These are phyloP conservation scores for Hipparchia semele DNA, from an alignment of 2,888 invertebrate species.

Conservation along the genomic window DNA sequence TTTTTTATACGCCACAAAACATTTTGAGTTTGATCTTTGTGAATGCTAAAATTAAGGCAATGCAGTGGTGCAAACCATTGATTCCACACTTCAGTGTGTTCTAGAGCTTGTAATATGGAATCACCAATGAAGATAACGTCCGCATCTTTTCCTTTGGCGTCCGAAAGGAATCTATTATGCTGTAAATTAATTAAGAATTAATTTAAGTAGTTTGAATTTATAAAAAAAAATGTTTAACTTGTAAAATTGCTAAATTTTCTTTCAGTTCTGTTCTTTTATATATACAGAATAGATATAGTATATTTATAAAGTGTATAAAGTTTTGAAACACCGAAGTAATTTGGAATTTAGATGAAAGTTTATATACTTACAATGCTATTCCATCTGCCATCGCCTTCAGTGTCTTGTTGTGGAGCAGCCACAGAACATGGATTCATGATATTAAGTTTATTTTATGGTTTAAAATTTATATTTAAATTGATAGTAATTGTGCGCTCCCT, in stretches of 20 bases:
- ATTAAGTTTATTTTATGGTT: constrained; percentile 11
- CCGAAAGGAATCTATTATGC: constrained; percentile 93
- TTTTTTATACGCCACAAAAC: constrained; percentile 95
- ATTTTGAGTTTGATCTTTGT: constrained; percentile 94
- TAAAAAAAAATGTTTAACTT: not conserved
- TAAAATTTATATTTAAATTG: not conserved
- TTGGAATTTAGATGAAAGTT: not conserved
- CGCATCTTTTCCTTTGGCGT: constrained; percentile 94
- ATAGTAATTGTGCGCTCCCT: constrained; percentile 8
- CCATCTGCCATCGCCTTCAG: constrained; percentile 94
- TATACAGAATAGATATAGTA: not conserved
- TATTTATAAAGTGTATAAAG: not conserved
- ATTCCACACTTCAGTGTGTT: constrained; percentile 94
- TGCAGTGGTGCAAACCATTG: constrained; percentile 96
- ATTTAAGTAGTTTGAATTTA: not conserved
- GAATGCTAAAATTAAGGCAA: constrained; percentile 95
- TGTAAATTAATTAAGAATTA: constrained; percentile 62
- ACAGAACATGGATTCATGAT: constrained; percentile 88
- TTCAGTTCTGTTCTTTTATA: too few species aligned
- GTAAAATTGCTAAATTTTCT: not conserved
- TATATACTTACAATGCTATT: constrained; percentile 85
- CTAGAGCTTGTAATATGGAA: constrained; percentile 91
- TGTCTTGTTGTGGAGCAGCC: constrained; percentile 88
- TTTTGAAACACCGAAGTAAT: not conserved
- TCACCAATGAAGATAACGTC: constrained; percentile 97